Evolutionary conservation across 2,113 vertebrate species (phyloP).

Genomic region (Hippocampus guttulatus): DNA sequence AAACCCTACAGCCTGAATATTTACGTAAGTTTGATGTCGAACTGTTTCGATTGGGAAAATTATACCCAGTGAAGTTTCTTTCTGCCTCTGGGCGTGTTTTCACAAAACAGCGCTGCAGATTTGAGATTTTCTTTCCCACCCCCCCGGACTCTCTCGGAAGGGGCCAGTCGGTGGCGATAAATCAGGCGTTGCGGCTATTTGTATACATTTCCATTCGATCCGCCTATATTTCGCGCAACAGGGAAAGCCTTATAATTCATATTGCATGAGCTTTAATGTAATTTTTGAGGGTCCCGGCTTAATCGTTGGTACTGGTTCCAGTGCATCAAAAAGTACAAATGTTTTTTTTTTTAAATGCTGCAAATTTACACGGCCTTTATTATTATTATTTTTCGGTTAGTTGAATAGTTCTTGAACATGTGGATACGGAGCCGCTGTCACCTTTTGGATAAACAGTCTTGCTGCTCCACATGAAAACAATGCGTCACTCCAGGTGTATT

Average conservation of each 20-base stretch:
- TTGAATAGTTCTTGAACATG: too few relatives aligned
- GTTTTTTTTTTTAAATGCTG: too few relatives aligned
- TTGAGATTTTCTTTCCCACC: background rate
- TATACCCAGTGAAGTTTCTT: background rate
- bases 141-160: background rate
- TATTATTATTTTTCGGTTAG: too few relatives aligned
- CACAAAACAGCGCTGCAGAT: background rate
- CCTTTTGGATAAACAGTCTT: too few relatives aligned
- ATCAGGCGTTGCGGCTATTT: conserved; percentile 8
- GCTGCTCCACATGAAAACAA: too few relatives aligned
- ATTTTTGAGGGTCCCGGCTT: background rate
- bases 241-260: conserved; percentile 8
- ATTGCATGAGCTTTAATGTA: conserved; percentile 1
- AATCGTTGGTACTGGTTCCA: background rate
- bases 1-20: too few relatives aligned
- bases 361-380: too few relatives aligned
- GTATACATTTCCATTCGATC: conserved; percentile 15
- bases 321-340: background rate
- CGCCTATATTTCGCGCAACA: conserved; percentile 3
- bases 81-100: background rate
- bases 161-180: background rate
- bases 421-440: too few relatives aligned
- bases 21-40: background rate
- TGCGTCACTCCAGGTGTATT: too few relatives aligned
- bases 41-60: background rate